Evolutionary conservation across 1,140 invertebrate species (phyloP).

Genomic region (Drosophila takahashii): DNA sequence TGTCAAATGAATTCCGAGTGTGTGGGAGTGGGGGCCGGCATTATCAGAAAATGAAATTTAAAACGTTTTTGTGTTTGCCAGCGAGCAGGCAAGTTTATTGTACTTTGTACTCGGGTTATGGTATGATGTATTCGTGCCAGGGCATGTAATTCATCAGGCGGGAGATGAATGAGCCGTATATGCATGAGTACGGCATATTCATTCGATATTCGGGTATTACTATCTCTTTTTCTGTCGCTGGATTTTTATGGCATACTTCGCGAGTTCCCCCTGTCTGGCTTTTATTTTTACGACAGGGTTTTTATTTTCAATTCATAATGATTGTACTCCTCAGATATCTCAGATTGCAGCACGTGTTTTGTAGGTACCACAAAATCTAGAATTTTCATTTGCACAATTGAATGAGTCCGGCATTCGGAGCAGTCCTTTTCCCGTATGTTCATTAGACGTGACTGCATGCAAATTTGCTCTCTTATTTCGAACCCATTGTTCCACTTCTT

Average conservation of each 20-base stretch:
- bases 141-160: conserved; percentile 24
- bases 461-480: conserved; percentile 46
- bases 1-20: conserved; percentile 67
- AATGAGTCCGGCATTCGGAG: conserved; percentile 44
- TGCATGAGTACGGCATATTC: background rate
- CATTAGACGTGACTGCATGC: conserved; percentile 60
- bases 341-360: conserved; percentile 9
- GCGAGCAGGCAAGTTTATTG: conserved; percentile 26
- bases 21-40: conserved; percentile 17
- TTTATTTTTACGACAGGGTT: background rate
- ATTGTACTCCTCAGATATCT: conserved; percentile 8
- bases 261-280: background rate
- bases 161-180: conserved; percentile 24
- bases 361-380: conserved; percentile 57
- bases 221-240: conserved; percentile 9
- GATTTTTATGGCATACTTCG: conserved; percentile 15
- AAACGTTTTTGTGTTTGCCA: conserved; percentile 54
- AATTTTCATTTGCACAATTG: conserved; percentile 73
- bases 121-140: conserved; percentile 34
- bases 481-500: conserved; percentile 7
- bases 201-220: conserved; percentile 6
- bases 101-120: conserved; percentile 6
- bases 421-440: conserved; percentile 41
- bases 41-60: conserved; percentile 79
- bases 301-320: conserved; percentile 32